Evolutionary conservation across 2,113 vertebrate species (phyloP).

Genomic region (Paralichthys olivaceus): DNA sequence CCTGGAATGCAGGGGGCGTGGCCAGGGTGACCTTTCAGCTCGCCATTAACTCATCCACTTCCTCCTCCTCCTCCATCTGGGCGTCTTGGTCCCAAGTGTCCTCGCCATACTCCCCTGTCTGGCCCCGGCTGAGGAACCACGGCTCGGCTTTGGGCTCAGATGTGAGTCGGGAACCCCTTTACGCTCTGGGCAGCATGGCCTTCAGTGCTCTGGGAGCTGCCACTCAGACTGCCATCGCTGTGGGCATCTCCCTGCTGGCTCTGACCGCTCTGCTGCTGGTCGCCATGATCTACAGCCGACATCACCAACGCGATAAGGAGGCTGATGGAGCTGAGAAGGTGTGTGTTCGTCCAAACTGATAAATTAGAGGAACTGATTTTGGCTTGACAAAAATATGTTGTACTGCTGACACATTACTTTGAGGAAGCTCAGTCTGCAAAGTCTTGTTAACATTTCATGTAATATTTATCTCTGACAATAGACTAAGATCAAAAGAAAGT

Average conservation of each 20-base stretch:
- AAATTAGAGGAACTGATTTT: too few relatives aligned
- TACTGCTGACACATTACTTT: too few relatives aligned
- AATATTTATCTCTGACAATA: too few relatives aligned
- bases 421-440: too few relatives aligned
- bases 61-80: constrained; percentile 74
- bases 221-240: constrained; percentile 88
- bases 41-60: constrained; percentile 85
- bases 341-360: not conserved
- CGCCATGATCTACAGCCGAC: constrained; percentile 88
- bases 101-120: constrained; percentile 62
- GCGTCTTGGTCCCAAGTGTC: constrained; percentile 77
- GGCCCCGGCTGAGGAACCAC: constrained; percentile 68
- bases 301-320: constrained; percentile 83
- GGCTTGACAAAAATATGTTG: too few relatives aligned
- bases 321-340: constrained; percentile 74
- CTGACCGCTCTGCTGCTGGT: constrained; percentile 87
- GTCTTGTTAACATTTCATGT: too few relatives aligned
- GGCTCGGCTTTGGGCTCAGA: constrained; percentile 72
- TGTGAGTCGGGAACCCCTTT: constrained; percentile 84
- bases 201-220: constrained; percentile 88
- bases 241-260: constrained; percentile 88
- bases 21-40: constrained; percentile 88
- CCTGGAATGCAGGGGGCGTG: constrained; percentile 89
- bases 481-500: too few relatives aligned
- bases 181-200: constrained; percentile 89